Conservation (phyloP, 30 jellyfish, hydroid and myxozoan genomes). For the Turritopsis rubra region DNA sequence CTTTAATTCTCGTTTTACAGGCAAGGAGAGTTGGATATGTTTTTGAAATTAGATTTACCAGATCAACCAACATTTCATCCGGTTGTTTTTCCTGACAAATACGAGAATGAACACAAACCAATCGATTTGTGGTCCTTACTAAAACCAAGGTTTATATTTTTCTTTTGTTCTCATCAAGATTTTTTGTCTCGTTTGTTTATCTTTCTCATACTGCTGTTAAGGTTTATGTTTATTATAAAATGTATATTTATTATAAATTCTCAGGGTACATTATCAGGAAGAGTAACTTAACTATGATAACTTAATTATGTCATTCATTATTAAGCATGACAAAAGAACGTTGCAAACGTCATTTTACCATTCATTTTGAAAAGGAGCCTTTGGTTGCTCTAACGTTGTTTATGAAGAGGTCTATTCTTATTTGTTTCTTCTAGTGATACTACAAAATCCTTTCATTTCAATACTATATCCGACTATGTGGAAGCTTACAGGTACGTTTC, state of each 20-base stretch:
- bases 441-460: conserved; percentile 40
- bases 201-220: not conserved
- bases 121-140: conserved; percentile 44
- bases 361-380: too few species aligned
- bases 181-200: too few species aligned
- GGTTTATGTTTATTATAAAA: not conserved
- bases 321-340: too few species aligned
- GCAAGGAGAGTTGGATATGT: conserved; percentile 33
- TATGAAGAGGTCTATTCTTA: too few species aligned
- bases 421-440: conserved; percentile 21
- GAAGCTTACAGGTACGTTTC: conserved; percentile 63
- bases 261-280: too few species aligned
- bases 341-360: too few species aligned
- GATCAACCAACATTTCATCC: conserved; percentile 68
- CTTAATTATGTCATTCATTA: too few species aligned
- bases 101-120: conserved; percentile 23
- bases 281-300: too few species aligned
- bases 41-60: conserved; percentile 33
- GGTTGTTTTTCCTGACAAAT: conserved; percentile 47
- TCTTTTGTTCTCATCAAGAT: too few species aligned
- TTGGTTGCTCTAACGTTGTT: too few species aligned
- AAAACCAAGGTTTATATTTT: conserved; percentile 37
- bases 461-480: conserved; percentile 48
- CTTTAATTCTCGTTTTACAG: conserved; percentile 18
- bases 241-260: too few species aligned